Evolutionary conservation across 2,888 invertebrate genomes (phyloP).

Genomic region (Drosophila pseudotalamancana): DNA sequence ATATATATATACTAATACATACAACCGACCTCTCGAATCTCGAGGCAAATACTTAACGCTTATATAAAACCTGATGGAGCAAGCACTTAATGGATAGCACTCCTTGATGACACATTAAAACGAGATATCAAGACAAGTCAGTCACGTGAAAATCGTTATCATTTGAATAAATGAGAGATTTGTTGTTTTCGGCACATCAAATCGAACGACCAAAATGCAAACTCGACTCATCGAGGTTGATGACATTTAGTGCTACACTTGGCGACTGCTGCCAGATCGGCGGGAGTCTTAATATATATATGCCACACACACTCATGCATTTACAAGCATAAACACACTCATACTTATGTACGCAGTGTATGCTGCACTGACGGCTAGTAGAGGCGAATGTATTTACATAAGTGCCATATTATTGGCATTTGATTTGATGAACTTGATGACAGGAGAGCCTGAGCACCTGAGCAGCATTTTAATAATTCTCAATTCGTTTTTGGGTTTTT

Average conservation of each 20-base stretch:
- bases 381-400: conserved; percentile 7
- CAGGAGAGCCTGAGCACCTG: conserved; percentile 19
- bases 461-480: conserved; percentile 22
- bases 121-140: conserved; percentile 21
- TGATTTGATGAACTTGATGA: conserved; percentile 30
- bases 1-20: not conserved
- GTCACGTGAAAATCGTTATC: conserved; percentile 45
- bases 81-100: conserved; percentile 20
- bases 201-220: conserved; percentile 29
- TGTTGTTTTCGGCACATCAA: conserved; percentile 36
- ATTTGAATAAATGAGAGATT: conserved; percentile 28
- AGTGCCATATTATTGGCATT: conserved; percentile 13
- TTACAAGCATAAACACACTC: not conserved
- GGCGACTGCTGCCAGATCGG: conserved; percentile 29
- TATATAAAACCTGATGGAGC: conserved; percentile 8
- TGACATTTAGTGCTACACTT: conserved; percentile 50
- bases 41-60: conserved; percentile 8
- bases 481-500: not conserved
- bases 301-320: not conserved
- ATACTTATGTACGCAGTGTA: not conserved
- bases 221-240: conserved; percentile 62
- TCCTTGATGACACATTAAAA: conserved; percentile 30
- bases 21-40: conserved; percentile 42
- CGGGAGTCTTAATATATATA: conserved; percentile 44
- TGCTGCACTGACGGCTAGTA: too few species aligned